A percentile compares a stretch with the other conserved stretches of the same genome.
Evolutionary conservation across 2,888 invertebrate species (phyloP).

Genomic region (Cephalotes varians): DNA sequence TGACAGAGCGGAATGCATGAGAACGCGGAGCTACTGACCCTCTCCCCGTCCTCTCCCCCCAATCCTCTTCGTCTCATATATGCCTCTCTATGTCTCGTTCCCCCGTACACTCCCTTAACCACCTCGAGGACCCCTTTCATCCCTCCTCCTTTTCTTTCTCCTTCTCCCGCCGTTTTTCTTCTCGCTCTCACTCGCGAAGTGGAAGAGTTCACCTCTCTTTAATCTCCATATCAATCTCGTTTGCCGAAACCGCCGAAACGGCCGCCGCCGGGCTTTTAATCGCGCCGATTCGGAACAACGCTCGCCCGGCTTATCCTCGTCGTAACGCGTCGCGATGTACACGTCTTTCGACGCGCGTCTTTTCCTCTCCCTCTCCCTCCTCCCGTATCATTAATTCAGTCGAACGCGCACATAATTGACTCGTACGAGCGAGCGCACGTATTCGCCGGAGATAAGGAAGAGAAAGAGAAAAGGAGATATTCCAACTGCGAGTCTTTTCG

Average conservation of each 20-base stretch:
- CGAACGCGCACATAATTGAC: conserved; percentile 52
- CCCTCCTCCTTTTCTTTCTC: conserved; percentile 43
- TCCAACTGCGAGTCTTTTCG: too few species aligned
- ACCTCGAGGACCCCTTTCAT: conserved; percentile 28
- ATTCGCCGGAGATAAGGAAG: conserved; percentile 37
- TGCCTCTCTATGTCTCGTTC: conserved; percentile 64
- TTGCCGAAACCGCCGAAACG: conserved; percentile 68
- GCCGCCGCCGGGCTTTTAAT: conserved; percentile 61
- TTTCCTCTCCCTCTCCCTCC: neutral
- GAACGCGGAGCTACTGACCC: conserved; percentile 85
- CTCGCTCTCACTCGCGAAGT: conserved; percentile 54
- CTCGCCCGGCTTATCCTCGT: conserved; percentile 19
- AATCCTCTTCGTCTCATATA: conserved; percentile 8
- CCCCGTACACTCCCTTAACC: conserved; percentile 54
- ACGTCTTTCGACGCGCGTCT: conserved; percentile 31
- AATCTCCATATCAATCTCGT: conserved; percentile 79
- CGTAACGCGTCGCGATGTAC: conserved; percentile 36
- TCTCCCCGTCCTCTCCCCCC: conserved; percentile 65
- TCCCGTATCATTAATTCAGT: conserved; percentile 38
- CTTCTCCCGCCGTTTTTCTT: conserved; percentile 53
- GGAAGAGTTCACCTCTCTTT: conserved; percentile 62
- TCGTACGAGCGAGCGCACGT: conserved; percentile 34
- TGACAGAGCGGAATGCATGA: conserved; percentile 85
- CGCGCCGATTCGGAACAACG: conserved; percentile 63
- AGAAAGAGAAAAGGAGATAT: too few species aligned